phyloP scores from a whole-genome alignment of 2,888 invertebrate genomes.

The Erebia palarica region DNA sequence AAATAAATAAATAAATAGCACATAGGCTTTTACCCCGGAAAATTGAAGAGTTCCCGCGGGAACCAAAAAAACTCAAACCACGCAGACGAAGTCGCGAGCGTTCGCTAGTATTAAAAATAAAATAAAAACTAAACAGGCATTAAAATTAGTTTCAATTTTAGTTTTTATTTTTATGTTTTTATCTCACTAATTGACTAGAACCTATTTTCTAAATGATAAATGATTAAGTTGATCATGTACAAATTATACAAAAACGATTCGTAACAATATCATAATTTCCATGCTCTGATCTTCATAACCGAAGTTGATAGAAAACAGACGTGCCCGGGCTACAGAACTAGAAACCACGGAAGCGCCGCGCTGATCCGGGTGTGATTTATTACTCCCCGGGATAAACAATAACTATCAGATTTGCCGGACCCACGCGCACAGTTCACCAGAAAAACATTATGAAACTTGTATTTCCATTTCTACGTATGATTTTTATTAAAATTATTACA shows the following conservation, averaged over 20 bases:
- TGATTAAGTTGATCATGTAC: too few relatives aligned
- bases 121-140: too few relatives aligned
- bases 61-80: too few relatives aligned
- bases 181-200: too few relatives aligned
- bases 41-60: too few relatives aligned
- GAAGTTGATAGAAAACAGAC: conserved; percentile 17
- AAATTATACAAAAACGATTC: neutral
- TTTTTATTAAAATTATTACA: neutral
- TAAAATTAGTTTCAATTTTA: too few relatives aligned
- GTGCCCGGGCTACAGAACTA: conserved; percentile 2
- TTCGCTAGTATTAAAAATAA: too few relatives aligned
- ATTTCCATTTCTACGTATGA: neutral
- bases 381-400: conserved; percentile 13
- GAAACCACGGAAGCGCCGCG: neutral
- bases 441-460: neutral
- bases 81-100: too few relatives aligned
- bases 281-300: neutral
- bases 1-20: too few relatives aligned
- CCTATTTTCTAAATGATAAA: too few relatives aligned
- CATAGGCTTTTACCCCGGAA: too few relatives aligned
- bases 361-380: conserved; percentile 16
- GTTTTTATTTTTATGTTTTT: too few relatives aligned
- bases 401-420: conserved; percentile 5
- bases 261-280: conserved; percentile 8
- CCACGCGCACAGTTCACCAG: neutral